Base-by-base conservation (phyloP, 2,113 vertebrate species). In the Hipposideros armiger region DNA sequence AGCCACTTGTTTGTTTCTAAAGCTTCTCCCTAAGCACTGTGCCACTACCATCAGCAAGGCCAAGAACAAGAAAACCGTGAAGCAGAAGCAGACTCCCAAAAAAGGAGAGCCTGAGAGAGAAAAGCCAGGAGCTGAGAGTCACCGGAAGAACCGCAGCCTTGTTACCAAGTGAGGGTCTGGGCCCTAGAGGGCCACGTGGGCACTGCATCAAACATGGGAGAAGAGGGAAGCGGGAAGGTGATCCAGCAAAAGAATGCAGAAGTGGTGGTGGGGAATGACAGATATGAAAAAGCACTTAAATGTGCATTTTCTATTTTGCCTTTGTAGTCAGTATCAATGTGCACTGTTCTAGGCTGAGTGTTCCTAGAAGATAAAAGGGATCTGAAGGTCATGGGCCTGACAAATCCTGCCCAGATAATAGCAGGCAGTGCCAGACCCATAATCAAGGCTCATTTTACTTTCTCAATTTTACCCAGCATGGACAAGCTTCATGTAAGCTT, bases 1-100 rank as follows among this genome's bases (percentile, higher is more conserved):
- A 32, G 24, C 77, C 17, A 19, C 4, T 36, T 56, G 47, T 95
- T 54, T 90, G 45, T 87, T 81, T 95, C 83, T 62, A 80, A 95
- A 99, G 99, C 97, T 99, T 90, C 98, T 99, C 92, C 99, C 99
- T 78, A 99, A 99, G 97, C 99, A 99, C 97, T 99, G 98, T 4
- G 99, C 99, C 0, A 98, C 99, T 95, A 99, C 99, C 60, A 99
- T 99, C 98, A 99, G 99, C 97, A 99, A 99, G 30, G 99, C 99
- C 74, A 99, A 99, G 30, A 98, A 98, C 72, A 99, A 99, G 97
- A 99, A 99, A 80, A 85, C 97, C 80, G 82, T 93, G 94, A 97
- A 97, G 87, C 99, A 98, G 58, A 99, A 99, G 95, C 97, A 94
- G 2, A 3, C 96, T 1, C 96, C 98, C 69, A 99, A 98, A 94